Base-by-base conservation (phyloP, 2,888 invertebrate species). In the Ecliptopera silaceata region DNA sequence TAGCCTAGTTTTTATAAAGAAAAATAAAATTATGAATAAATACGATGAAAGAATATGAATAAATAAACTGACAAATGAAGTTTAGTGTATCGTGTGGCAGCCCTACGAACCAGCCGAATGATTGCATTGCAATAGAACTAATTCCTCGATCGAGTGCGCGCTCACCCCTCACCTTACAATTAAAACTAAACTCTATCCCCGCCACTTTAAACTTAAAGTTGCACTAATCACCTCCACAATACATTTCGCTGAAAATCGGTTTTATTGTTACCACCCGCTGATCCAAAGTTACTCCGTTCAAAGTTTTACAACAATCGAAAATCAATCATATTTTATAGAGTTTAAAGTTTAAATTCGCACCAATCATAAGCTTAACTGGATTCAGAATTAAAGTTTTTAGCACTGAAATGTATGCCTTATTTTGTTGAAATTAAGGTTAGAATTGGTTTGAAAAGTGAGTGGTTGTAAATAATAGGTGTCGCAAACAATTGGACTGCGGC, bases 231-330 rank as follows among this genome's bases (percentile, higher is more conserved):
- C 49, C 36, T 17, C 13, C 15, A 50, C 54, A 54, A 59, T 50
- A 55, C 59, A 58, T 48, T 29, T 45, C 32, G 17, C 58, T 45
- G 41, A 86, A 86, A 88, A 86, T 88, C 79, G 87, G 75, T 81
- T 85, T 86, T 82, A 86, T 88, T 88, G 88, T 88, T 86, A 86
- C 88, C 88, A 82, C 88, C 88, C 88, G 88, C 80, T 80, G 88
- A 71, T 79, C 79, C 79, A 80, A 82, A 84, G 80, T 86, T 82
- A 77, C 58, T 58, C 59, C 63, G 59, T 62, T 55, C 44, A 39
- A 44, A 41, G 45, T 34, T 44, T 74, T 49, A 18, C 6, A 13
- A 15, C 43, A 49, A 55, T 49, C 61, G 44, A 69, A 65, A 68
- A 57, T 66, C 50, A 59, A 68, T 69, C 70, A 59, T 72, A 71